These are phyloP conservation scores for Molothrus ater DNA, from an alignment of 2,797 vertebrate species.

Conservation along the genomic window DNA sequence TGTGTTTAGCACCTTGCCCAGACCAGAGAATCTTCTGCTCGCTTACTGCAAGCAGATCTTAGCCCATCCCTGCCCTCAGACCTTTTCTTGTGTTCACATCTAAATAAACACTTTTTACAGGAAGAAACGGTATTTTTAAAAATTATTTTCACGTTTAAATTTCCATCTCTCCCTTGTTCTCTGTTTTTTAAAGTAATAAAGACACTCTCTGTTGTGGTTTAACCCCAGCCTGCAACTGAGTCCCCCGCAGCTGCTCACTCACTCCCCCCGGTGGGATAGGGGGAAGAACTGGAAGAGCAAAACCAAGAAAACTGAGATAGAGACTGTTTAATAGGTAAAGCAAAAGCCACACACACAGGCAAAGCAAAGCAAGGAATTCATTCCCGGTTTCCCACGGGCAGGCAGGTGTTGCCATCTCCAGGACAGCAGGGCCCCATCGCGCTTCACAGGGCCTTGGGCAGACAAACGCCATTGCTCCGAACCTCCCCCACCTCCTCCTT, in stretches of 20 bases:
- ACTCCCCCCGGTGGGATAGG: background rate
- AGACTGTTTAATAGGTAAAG: background rate
- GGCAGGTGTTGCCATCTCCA: background rate
- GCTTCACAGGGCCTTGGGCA: background rate
- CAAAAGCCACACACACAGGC: background rate
- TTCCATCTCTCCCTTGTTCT: background rate
- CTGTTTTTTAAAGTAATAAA: background rate
- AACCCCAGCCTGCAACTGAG: background rate
- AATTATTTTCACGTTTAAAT: background rate
- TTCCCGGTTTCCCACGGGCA: background rate
- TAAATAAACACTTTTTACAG: background rate
- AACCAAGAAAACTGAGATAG: background rate
- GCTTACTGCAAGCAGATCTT: background rate
- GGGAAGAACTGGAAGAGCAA: background rate
- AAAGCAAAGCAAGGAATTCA: background rate
- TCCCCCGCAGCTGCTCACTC: background rate
- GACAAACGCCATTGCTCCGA: background rate
- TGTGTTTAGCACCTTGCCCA: accelerated
- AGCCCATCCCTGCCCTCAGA: background rate
- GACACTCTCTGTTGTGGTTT: background rate
- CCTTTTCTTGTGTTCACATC: background rate
- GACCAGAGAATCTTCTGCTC: background rate
- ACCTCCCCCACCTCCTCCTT: background rate
- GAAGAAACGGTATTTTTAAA: background rate
- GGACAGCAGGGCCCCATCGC: background rate